Base-by-base conservation (phyloP, 2,797 vertebrate genomes). In the Otolemur crassicaudatus region DNA sequence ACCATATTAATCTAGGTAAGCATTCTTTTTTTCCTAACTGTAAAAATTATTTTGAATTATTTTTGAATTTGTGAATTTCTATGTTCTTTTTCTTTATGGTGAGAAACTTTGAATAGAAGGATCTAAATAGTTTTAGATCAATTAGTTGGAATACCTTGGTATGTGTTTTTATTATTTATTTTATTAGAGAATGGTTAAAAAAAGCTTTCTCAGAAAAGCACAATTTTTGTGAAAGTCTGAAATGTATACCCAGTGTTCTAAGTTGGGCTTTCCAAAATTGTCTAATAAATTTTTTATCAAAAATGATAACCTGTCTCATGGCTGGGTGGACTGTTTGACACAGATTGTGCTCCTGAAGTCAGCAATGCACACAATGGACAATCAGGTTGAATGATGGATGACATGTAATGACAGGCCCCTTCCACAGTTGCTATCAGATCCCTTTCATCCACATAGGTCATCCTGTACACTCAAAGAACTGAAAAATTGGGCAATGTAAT, bases 21-120 rank as follows among this genome's bases (percentile, higher is more conserved):
- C 34, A 4, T 25, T 90, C 23, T 40, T 87, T 37, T 40, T 79
- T 65, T 60, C 27, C n/a, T 73, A 73, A 11, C 40, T 91, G 1
- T 76, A 85, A 79, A 82, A 94, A 77, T 60, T 4, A 70, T 70
- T 79, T 86, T 90, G 56, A 46, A 63, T 46, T 89, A 43, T 75
- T 65, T 93, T 86, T 87, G 31, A 60, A 22, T 73, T 87, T 87
- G 27, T 37, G 12, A 75, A 22, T 65, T 72, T 90, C 25, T 69
- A 25, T 92, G 43, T 95, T 7, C 5, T 17, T 46, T 43, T 60
- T 53, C 40, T 43, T 85, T 70, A 8, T 58, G 5, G 12, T 72
- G 58, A 94, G 10, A 80, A 87, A 53, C 8, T 84, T 80, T 91
- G 76, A 20, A 75, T 81, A 8, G 37, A 76, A 90, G n/a, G 31